Conservation (phyloP, 1,140 invertebrate genomes). For the Pseudomyrmex dendroicus region DNA sequence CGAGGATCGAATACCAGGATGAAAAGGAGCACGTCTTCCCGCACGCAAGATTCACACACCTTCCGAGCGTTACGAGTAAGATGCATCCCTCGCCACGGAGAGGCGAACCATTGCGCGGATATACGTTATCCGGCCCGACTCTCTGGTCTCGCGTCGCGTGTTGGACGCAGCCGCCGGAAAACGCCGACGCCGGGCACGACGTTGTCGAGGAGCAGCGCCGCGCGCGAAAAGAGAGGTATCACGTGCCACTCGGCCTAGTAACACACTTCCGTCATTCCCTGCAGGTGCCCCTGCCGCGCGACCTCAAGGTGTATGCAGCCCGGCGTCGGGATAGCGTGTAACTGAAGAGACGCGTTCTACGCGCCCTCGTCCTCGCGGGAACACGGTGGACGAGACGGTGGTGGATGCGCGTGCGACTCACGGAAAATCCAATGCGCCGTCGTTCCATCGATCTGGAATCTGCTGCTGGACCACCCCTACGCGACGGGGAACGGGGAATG, state of each 20-base stretch:
- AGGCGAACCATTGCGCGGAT: not conserved
- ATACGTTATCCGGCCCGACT: not conserved
- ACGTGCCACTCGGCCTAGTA: conserved; percentile 82
- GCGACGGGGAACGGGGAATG: not conserved
- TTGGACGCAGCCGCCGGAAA: conserved; percentile 14
- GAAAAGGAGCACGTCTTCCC: not conserved
- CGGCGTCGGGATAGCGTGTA: conserved; percentile 72
- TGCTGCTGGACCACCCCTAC: conserved; percentile 83
- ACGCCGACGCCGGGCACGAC: conserved; percentile 15
- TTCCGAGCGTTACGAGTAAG: not conserved
- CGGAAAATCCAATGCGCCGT: conserved; percentile 83
- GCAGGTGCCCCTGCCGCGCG: conserved; percentile 29
- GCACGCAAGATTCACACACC: not conserved
- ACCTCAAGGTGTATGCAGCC: conserved; percentile 66
- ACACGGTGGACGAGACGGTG: conserved; percentile 45
- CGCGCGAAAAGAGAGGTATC: conserved; percentile 65
- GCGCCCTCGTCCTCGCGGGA: conserved; percentile 59
- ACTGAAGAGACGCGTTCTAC: conserved; percentile 76
- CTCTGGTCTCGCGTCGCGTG: not conserved
- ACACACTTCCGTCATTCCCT: conserved; percentile 80
- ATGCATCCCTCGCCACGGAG: not conserved
- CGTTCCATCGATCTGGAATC: conserved; percentile 84
- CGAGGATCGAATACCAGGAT: not conserved
- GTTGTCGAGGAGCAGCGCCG: conserved; percentile 13
- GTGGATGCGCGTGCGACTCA: conserved; percentile 79